Evolutionary conservation across 2,113 vertebrate species (phyloP).

Genomic region (Stegostoma tigrinum): DNA sequence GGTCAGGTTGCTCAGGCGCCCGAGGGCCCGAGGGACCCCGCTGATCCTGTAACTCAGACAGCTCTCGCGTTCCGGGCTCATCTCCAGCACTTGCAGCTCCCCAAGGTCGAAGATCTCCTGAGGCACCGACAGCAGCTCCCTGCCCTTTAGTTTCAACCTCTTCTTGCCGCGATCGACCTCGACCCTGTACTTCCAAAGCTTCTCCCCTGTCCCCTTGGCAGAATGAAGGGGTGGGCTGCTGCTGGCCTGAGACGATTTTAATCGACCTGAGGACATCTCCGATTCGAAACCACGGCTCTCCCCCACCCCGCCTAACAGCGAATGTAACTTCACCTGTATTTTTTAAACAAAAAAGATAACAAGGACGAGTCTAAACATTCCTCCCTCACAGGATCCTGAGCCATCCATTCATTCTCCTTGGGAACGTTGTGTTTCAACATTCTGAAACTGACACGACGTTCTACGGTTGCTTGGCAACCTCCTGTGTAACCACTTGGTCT

Average conservation of each 20-base stretch:
- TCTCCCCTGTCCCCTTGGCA: neutral
- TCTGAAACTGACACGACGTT: neutral
- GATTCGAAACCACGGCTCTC: neutral
- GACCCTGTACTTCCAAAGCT: constrained; percentile 43
- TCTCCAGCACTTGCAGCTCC: constrained; percentile 49
- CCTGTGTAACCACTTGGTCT: neutral
- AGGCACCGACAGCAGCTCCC: constrained; percentile 42
- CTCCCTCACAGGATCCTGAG: neutral
- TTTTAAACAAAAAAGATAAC: neutral
- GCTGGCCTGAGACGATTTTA: constrained; percentile 32
- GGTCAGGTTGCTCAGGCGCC: constrained; percentile 44
- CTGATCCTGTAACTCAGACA: constrained; percentile 46
- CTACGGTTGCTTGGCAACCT: neutral
- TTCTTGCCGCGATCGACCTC: constrained; percentile 41
- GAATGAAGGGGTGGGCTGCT: neutral
- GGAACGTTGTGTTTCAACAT: neutral
- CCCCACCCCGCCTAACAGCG: too few relatives aligned
- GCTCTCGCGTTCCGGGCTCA: constrained; percentile 50
- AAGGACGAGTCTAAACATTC: neutral
- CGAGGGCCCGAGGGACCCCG: constrained; percentile 45
- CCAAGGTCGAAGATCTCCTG: constrained; percentile 44
- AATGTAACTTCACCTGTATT: neutral
- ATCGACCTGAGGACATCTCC: neutral
- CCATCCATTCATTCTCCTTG: neutral
- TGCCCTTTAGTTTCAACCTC: constrained; percentile 49